Percentiles rank a stretch among this genome's conserved stretches.
phyloP scores from a whole-genome alignment of 2,888 invertebrate species.

The Hyposoter dolosus region DNA sequence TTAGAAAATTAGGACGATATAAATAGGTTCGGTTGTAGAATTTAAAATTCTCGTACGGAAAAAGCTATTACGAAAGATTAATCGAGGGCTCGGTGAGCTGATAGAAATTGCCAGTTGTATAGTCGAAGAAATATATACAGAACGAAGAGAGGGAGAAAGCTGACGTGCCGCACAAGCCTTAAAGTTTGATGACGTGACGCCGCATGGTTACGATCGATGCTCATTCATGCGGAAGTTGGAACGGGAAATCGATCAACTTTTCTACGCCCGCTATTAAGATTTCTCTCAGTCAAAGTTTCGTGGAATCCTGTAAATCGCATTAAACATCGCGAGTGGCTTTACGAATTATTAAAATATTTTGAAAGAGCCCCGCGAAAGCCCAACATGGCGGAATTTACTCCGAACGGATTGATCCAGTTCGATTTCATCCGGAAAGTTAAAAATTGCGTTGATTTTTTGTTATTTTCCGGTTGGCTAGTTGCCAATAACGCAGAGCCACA shows the following conservation, averaged over 20 bases:
- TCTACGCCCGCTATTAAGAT: conserved; percentile 27
- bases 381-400: neutral
- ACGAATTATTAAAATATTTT: neutral
- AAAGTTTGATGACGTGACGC: conserved; percentile 63
- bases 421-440: neutral
- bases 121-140: conserved; percentile 14
- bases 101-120: conserved; percentile 52
- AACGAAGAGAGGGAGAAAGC: conserved; percentile 24
- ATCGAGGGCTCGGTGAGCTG: conserved; percentile 39
- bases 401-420: neutral
- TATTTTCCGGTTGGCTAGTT: conserved; percentile 51
- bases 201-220: conserved; percentile 57
- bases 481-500: conserved; percentile 44
- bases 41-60: conserved; percentile 32
- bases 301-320: neutral
- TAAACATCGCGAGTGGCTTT: neutral
- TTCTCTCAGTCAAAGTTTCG: conserved; percentile 2
- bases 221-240: conserved; percentile 57
- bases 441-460: neutral
- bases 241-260: conserved; percentile 40
- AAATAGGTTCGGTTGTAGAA: conserved; percentile 20
- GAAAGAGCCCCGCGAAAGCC: neutral
- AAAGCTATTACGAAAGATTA: conserved; percentile 52
- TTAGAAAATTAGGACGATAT: conserved; percentile 18
- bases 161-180: conserved; percentile 61